Base-by-base conservation (phyloP, 2,797 vertebrate genomes). In the Poeciliopsis infans region DNA sequence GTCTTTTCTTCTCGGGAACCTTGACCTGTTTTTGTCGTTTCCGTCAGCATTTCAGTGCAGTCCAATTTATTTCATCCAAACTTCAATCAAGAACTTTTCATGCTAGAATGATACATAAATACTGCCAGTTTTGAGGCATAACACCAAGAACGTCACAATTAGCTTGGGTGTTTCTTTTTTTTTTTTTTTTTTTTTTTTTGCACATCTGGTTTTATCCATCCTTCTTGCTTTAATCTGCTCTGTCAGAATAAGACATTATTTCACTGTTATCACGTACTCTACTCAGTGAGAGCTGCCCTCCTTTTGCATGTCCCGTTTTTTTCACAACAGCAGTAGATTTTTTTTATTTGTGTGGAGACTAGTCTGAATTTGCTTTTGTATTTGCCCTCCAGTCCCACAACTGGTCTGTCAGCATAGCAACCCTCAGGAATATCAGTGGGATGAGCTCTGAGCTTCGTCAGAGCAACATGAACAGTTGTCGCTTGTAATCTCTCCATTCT, bases 351-450 rank as follows among this genome's bases (percentile, higher is more conserved):
- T 71, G 31, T 69, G 18, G n/a, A 57, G 64, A 3, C 33, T 18
- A 15, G 16, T 69, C 18, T 77, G 11, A n/a, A 18, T 71, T 13
- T 76, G 23, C 25, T 23, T 57, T 10, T n/a, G 4, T 3, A 11
- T 23, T 8, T 15, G n/a, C 76, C 77, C 86, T 78, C 83, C 80
- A 84, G 84, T 31, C 49, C 28, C 55, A 78, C 57, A 92, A 90
- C 88, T 72, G 87, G 90, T 92, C 74, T 36, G 43, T 87, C 86
- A 76, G 72, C 88, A 88, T 90, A 73, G 79, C 82, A 79, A 23
- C 76, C 72, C 59, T 45, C 31, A 46, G 72, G 68, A 68, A 75
- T 71, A 41, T 70, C 53, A 80, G 59, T 79, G 47, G 5, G 47
- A 70, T 28, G 39, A 47, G 61, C 79, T 78, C 45, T 76, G 20